Percentiles rank a stretch among this genome's conserved stretches.
phyloP scores from a whole-genome alignment of 2,888 invertebrate species.

The Xanthorhoe designata region DNA sequence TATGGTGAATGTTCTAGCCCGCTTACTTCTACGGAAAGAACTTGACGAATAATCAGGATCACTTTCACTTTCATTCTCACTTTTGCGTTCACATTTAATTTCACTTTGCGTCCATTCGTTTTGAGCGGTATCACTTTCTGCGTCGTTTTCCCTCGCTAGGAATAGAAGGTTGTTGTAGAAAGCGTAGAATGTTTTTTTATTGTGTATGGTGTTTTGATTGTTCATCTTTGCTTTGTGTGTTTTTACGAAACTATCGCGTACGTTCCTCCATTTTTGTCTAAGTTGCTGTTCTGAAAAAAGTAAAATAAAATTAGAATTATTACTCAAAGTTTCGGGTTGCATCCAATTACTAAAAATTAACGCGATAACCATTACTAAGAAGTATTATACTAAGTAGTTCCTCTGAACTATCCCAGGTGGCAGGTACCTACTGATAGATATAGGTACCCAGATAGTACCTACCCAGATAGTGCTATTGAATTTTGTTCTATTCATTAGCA shows the following conservation, averaged over 20 bases:
- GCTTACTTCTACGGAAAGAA: neutral
- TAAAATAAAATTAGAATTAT: neutral
- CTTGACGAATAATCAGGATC: neutral
- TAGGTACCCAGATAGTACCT: too few species aligned
- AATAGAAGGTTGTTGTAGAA: constrained; percentile 23
- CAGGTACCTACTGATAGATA: too few species aligned
- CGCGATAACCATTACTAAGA: too few species aligned
- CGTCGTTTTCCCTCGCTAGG: neutral
- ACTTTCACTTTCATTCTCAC: constrained; percentile 4
- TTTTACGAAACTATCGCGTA: constrained; percentile 34
- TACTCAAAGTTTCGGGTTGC: too few species aligned
- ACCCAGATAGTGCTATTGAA: too few species aligned
- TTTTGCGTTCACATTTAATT: neutral
- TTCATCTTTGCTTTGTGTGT: constrained; percentile 21
- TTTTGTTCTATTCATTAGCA: too few species aligned
- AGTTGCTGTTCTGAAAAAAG: constrained; percentile 20
- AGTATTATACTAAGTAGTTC: too few species aligned
- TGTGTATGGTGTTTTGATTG: neutral
- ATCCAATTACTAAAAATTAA: too few species aligned
- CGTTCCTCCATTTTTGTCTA: constrained; percentile 35
- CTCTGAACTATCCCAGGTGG: too few species aligned
- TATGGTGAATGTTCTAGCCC: neutral
- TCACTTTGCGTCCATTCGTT: neutral
- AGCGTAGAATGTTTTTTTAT: constrained; percentile 11
- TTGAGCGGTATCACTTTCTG: neutral